These are phyloP conservation scores for Acrocephalus kingi DNA, from an alignment of 2,113 vertebrate genomes.

Conservation along the genomic window DNA sequence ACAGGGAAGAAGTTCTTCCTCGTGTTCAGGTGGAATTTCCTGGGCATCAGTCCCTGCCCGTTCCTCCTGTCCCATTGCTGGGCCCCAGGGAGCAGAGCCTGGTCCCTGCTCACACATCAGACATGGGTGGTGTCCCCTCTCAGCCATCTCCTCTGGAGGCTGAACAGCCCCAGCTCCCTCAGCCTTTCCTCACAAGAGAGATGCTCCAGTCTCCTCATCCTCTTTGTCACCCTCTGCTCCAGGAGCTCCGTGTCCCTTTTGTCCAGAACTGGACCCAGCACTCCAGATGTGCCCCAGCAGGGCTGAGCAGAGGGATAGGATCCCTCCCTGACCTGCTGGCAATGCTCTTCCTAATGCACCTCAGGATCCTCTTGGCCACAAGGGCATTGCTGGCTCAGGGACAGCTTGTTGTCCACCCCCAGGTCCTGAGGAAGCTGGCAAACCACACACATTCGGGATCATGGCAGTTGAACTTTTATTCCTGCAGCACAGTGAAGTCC, in stretches of 20 bases:
- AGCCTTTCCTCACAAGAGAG: not conserved
- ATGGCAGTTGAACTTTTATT: fast-evolving
- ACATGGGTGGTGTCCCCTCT: not conserved
- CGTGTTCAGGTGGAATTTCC: not conserved
- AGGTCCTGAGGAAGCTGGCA: too few relatives aligned
- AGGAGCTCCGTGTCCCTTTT: not conserved
- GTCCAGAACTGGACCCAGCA: not conserved
- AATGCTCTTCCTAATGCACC: not conserved
- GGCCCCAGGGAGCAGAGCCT: not conserved
- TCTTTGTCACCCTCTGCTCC: not conserved
- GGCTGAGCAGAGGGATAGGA: not conserved
- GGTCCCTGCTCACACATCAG: not conserved
- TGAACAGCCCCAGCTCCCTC: not conserved
- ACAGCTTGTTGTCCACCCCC: not conserved
- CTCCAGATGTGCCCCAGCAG: not conserved
- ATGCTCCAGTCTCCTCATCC: not conserved
- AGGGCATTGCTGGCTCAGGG: not conserved
- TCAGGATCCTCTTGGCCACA: not conserved
- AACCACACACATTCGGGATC: fast-evolving
- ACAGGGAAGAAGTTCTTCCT: not conserved
- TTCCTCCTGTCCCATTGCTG: not conserved
- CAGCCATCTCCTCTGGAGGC: not conserved
- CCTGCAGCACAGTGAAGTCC: not conserved
- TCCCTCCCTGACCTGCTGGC: not conserved
- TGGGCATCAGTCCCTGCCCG: not conserved